Base-by-base conservation (phyloP, 2,888 invertebrate genomes). In the Drosophila setosimentum region DNA sequence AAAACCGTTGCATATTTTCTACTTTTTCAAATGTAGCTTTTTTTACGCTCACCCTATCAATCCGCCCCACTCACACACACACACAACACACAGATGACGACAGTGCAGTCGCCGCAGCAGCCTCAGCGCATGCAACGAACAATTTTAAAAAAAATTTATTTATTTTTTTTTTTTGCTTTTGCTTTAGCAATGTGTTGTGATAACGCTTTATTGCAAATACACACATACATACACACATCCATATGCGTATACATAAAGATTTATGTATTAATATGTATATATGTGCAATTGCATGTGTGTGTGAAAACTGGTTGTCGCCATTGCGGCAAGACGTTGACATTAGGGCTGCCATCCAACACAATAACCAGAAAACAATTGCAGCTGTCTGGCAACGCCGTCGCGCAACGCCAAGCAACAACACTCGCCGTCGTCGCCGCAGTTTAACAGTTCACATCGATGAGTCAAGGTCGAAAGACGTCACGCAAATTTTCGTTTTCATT, bases 401-500 rank as follows among this genome's bases (percentile, higher is more conserved):
- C 62, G 54, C 58, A 67, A 67, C 73, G 73, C 55, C 65, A 77
- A 69, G 71, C 78, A 85, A 67, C 76, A 78, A 73, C 80, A 68
- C 54, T 81, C 70, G 73, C 55, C 65, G 71, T 45, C 75, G 76
- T 81, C 76, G 73, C 73, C 79, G 75, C 89, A 90, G 87, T 91
- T 92, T 91, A 90, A 91, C 92, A 92, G 92, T 92, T 92, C 92
- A 92, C 89, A 90, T 90, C 91, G 92, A 91, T 92, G 92, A 92
- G 92, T 92, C 92, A 92, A 92, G 92, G 92, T 92, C 92, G 92
- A 89, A 88, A 91, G 91, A 92, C 91, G 90, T 92, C 92, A 91
- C 91, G 92, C 92, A 91, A 92, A 92, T 91, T 91, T 90, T 91
- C 91, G 81, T 91, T 91, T 92, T 90, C 90, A 92, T 89, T 91